Conservation (phyloP, 2,113 vertebrate genomes). For the Elachura formosa region DNA sequence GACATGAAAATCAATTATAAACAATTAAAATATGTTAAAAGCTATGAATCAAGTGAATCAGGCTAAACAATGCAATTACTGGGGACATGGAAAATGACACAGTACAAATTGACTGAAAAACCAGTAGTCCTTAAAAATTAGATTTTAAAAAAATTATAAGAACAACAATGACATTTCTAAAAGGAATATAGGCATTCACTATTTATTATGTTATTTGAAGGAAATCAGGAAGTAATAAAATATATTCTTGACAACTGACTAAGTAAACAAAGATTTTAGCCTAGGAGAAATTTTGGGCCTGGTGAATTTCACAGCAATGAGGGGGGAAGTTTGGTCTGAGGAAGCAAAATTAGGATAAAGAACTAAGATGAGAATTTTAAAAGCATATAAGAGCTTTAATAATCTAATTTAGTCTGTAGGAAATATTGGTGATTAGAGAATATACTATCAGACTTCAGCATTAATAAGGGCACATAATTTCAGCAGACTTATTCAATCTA, state of each 20-base stretch:
- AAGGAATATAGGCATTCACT: not conserved
- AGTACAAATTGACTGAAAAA: not conserved
- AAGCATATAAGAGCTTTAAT: no score
- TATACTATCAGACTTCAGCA: not conserved
- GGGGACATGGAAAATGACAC: not conserved
- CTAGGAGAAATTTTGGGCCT: not conserved
- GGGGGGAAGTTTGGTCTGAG: not conserved
- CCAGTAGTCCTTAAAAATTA: not conserved
- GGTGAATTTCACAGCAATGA: not conserved
- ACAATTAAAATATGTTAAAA: conserved; percentile 13
- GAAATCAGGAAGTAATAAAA: not conserved
- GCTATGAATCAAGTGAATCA: not conserved
- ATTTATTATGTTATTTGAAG: not conserved
- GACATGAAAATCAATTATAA: not conserved
- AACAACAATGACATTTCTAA: not conserved
- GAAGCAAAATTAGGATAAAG: not conserved
- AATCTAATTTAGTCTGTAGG: not conserved
- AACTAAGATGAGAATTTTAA: not conserved
- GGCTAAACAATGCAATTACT: not conserved
- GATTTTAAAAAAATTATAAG: not conserved
- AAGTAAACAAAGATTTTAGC: not conserved
- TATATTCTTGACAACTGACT: not conserved
- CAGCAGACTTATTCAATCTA: not conserved
- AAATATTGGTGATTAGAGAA: not conserved
- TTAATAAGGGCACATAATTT: not conserved